Percentiles rank a stretch among this genome's conserved stretches.
Evolutionary conservation across 2,888 invertebrate genomes (phyloP).

Genomic region (Agrotis puta): DNA sequence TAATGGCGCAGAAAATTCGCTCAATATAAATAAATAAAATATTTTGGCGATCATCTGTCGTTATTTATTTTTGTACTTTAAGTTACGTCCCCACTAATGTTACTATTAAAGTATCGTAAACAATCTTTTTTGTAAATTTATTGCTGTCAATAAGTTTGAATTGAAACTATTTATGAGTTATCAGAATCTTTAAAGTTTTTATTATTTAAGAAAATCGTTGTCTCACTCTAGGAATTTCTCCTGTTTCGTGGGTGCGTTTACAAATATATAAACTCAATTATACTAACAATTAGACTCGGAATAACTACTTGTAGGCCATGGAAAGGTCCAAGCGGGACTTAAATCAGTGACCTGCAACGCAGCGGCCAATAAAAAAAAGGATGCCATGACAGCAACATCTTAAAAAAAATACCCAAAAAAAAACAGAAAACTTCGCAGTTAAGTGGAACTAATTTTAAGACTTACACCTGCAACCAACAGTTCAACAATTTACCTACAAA

Average conservation of each 20-base stretch:
- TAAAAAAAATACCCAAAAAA: too few species aligned
- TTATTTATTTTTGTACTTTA: slow-evolving; percentile 49
- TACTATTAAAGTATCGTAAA: slow-evolving; percentile 68
- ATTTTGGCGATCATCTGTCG: slow-evolving; percentile 49
- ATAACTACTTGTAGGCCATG: too few species aligned
- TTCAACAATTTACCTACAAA: background rate
- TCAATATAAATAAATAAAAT: slow-evolving; percentile 66
- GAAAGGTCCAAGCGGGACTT: too few species aligned
- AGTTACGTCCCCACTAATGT: slow-evolving; percentile 70
- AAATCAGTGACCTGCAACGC: too few species aligned
- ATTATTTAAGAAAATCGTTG: too few species aligned
- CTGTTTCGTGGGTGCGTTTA: too few species aligned
- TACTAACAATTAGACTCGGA: too few species aligned
- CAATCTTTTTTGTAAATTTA: background rate
- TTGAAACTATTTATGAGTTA: background rate
- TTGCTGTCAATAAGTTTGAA: background rate
- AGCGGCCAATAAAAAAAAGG: too few species aligned
- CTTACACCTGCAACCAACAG: background rate
- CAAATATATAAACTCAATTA: too few species aligned
- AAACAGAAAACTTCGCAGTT: too few species aligned
- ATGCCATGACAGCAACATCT: too few species aligned
- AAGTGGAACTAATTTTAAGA: background rate
- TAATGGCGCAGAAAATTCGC: slow-evolving; percentile 64
- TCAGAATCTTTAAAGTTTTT: background rate
- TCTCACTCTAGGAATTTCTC: too few species aligned